Evolutionary conservation across 2,797 vertebrate species (phyloP), one percentile per base, ranked within the genome.

Genomic region (Coilia nasus): DNA sequence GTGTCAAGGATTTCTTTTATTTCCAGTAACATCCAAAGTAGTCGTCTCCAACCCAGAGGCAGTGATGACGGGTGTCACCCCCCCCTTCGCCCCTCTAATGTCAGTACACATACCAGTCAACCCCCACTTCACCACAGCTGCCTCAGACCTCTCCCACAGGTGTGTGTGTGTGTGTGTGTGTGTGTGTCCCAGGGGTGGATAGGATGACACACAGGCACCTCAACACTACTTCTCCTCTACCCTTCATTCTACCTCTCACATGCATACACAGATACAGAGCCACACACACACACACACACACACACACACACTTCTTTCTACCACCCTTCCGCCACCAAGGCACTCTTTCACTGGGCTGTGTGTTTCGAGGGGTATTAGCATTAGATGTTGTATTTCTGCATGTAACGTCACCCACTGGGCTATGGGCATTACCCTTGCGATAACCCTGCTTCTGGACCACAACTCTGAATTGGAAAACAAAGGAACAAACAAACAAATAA

Each of bases 301-400:
- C 12, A 10, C 62, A 64, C 11, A 25, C 62, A 9, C 62, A 11
- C 62, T 64, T 0, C 6, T 71, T 14, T 31, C 62, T 67, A 28
- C n/a, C 3, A n/a, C 62, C 23, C 64, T 25, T 0, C 0, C 11
- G 23, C 23, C 15, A 31, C 64, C 64, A 71, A 71, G 64, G 64
- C 64, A 71, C 31, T 78, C 71, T 9, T 44, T 44, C 71, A 41
- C 35, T 78, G 31, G 28, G 67, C 67, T 75, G 71, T 54, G 35
- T 44, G 6, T 78, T 78, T 78, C 15, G 44, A 54, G 50, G 35
- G 35, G 19, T 78, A 21, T 78, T n/a, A n/a, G n/a, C n/a, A 78
- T 78, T 78, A 41, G 31, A 44, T 44, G 71, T 44, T 44, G 71
- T 78, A 15, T 78, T 21, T 78, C 21, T 78, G 71, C 71, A 44